Conservation (phyloP, 2,888 invertebrate species). For the Erebia epiphron region DNA sequence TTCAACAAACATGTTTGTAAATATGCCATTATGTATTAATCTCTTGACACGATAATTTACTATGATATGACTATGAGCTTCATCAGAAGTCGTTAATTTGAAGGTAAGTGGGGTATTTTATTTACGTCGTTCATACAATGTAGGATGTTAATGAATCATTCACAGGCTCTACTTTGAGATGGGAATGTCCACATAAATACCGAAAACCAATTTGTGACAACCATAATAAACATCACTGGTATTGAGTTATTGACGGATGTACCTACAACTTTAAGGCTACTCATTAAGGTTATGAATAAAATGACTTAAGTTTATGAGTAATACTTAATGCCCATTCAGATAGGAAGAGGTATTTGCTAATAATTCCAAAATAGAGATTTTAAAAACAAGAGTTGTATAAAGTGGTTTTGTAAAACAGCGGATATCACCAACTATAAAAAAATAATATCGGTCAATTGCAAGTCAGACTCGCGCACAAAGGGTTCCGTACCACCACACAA, state of each 20-base stretch:
- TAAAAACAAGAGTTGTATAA: too few relatives aligned
- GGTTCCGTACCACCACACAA: background rate
- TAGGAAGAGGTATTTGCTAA: background rate
- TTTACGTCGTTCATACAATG: background rate
- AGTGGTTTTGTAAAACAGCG: background rate
- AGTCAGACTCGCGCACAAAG: background rate
- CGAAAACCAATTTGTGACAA: conserved; percentile 25
- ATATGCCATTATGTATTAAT: background rate
- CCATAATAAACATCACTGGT: conserved; percentile 10
- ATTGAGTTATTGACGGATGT: conserved; percentile 3
- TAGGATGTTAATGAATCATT: conserved; percentile 27
- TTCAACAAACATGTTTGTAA: background rate
- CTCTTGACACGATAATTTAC: background rate
- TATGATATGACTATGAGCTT: conserved; percentile 12
- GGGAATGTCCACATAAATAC: conserved; percentile 32
- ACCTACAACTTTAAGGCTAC: conserved; percentile 6
- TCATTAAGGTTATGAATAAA: background rate
- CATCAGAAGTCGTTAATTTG: conserved; percentile 22
- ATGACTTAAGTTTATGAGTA: background rate
- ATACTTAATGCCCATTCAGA: background rate
- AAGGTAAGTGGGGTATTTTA: conserved; percentile 25
- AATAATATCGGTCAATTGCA: background rate
- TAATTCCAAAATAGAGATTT: background rate
- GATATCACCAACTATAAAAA: background rate
- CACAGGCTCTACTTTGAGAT: conserved; percentile 11